phyloP scores from a whole-genome alignment of 1,140 invertebrate genomes.

The Eurytemora carolleeae region DNA sequence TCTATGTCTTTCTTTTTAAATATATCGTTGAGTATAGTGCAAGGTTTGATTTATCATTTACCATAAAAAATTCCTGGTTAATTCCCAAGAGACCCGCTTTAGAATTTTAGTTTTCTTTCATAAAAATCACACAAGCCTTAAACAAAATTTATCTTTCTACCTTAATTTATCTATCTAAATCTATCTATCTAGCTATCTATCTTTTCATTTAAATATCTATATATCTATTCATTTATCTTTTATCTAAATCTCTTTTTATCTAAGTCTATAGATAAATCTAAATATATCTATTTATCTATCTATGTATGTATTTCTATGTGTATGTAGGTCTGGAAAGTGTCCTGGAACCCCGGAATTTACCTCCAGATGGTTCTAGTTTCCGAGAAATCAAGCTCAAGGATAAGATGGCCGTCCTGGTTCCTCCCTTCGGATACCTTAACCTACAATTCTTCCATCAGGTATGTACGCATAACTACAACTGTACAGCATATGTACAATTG shows the following conservation, averaged over 20 bases:
- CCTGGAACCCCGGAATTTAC: neutral
- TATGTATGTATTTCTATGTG: neutral
- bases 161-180: too few species aligned
- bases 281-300: neutral
- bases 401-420: neutral
- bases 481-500: too few species aligned
- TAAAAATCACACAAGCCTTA: too few species aligned
- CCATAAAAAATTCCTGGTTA: too few species aligned
- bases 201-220: neutral
- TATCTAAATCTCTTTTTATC: neutral
- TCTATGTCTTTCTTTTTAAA: too few species aligned
- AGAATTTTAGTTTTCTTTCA: too few species aligned
- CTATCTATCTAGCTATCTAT: neutral
- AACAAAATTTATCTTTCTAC: too few species aligned
- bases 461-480: too few species aligned
- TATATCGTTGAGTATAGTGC: too few species aligned
- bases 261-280: neutral
- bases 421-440: neutral
- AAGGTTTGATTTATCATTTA: too few species aligned
- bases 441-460: neutral
- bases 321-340: neutral
- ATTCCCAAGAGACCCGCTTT: too few species aligned
- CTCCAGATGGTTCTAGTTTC: neutral
- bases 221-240: neutral
- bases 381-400: neutral